Base-by-base conservation (phyloP, 2,888 invertebrate species). In the Syrphus vitripennis region DNA sequence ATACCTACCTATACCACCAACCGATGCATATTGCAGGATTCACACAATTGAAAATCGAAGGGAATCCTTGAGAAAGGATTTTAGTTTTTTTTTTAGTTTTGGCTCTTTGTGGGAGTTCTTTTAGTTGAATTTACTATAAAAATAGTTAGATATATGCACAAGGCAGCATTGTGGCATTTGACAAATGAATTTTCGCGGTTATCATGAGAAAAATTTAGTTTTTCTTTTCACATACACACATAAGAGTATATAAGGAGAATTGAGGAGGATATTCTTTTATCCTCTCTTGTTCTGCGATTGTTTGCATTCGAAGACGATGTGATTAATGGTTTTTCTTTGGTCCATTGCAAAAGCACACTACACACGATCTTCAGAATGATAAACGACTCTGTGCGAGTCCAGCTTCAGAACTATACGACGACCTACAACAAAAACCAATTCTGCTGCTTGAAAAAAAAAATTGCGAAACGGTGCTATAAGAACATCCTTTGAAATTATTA, bases 231-330 rank as follows among this genome's bases (percentile, higher is more conserved):
- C 21, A 42, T 29, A 63, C 63, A 29, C 26, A 12, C 29, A 26
- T 0, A 59, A 12, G 10, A 19, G 9, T 14, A 37, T 21, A 10
- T 9, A n/a, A n/a, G n/a, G n/a, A 12, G 1, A 10, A 5, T 3
- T 14, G 0, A 16, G 10, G 37, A 31, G 65, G 40, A 83, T 67
- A 69, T 70, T 70, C 70, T 50, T n/a, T 75, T 76, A 63, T 70
- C 70, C 75, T n/a, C n/a, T n/a, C n/a, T 75, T 65, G 65, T 83
- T 70, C 31, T 21, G 21, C 55, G 21, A 86, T 77, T 67, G 75
- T 77, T 77, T 82, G 82, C 86, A 86, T 86, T 82, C 77, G 84
- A 65, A 77, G 72, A 86, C 74, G 77, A 72, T 86, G 77, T 86
- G 86, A 86, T 86, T 86, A 82, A 86, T 86, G 86, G 26, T 50